A percentile compares a stretch with the other conserved stretches of the same genome.
Evolutionary conservation across 2,888 invertebrate species (phyloP).

Genomic region (Caenorhabditis zanzibari): DNA sequence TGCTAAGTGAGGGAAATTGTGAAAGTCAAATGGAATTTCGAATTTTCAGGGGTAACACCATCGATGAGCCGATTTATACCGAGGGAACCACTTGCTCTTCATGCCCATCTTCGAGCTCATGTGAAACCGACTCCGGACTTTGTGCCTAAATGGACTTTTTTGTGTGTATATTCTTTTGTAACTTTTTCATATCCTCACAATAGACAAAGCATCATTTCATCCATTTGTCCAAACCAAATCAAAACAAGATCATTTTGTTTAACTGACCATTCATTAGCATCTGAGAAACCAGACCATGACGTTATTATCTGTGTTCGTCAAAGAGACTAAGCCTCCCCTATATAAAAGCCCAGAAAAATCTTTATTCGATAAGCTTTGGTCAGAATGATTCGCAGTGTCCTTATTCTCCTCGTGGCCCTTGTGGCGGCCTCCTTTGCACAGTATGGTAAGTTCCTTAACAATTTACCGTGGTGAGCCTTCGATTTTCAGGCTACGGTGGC

Average conservation of each 20-base stretch:
- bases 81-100: slow-evolving; percentile 45
- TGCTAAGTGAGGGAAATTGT: slow-evolving; percentile 18
- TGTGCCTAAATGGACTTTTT: not conserved
- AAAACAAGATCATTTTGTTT: slow-evolving; percentile 18
- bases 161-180: too few relatives aligned
- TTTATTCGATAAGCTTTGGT: not conserved
- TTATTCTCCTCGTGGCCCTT: slow-evolving; percentile 5
- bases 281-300: slow-evolving; percentile 2
- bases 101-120: slow-evolving; percentile 40
- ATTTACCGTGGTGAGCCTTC: too few relatives aligned
- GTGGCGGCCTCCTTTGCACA: not conserved
- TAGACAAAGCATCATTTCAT: too few relatives aligned
- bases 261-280: slow-evolving; percentile 1
- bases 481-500: slow-evolving; percentile 14
- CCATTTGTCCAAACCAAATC: not conserved
- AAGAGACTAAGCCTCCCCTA: too few relatives aligned
- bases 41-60: slow-evolving; percentile 41
- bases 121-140: slow-evolving; percentile 43
- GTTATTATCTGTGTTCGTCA: not conserved
- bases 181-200: too few relatives aligned
- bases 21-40: too few relatives aligned
- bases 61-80: slow-evolving; percentile 44
- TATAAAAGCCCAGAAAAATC: not conserved
- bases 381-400: slow-evolving; percentile 13
- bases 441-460: slow-evolving; percentile 23